Base-by-base conservation (phyloP, 1,140 invertebrate genomes). In the Cheumatopsyche charites region DNA sequence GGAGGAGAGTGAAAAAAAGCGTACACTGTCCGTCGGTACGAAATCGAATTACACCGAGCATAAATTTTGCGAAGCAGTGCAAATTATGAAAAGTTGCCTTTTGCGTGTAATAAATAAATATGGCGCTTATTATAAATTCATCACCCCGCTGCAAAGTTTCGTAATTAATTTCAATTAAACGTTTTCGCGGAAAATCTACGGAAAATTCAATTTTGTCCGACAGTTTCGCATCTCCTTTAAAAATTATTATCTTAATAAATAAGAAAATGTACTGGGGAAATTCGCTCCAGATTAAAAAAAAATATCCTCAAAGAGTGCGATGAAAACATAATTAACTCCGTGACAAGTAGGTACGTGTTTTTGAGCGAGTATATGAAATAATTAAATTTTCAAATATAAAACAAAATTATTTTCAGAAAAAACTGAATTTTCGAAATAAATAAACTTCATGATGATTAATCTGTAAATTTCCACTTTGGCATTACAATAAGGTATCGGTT, bases 131-230 rank as follows among this genome's bases (percentile, higher is more conserved):
- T 58, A 58, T 58, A 58, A 58, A 58, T 58, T 58, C 55, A 58
- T 58, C 55, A 58, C 55, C 55, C 21, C 23, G 55, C 3, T 58
- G 13, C 7, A 58, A 58, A 58, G 55, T 58, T 58, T 58, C 55
- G 55, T 58, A 58, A 58, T 58, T 58, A 58, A 58, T 58, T 58
- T 58, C 55, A 58, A 58, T 58, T 58, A 58, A 26, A 58, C 55
- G 55, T 58, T 58, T 26, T 58, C 55, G 55, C 21, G 23, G 21
- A 23, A 58, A 25, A 58, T 58, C 55, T 25, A 58, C 19, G 55
- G 55, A 25, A 23, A 26, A 25, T 25, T 58, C 55, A 26, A 58
- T 58, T 58, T 58, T 25, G 9, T 36, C 29, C 9, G 29, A 36
- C 29, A 36, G 29, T 36, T 36, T 36, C 29, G 29, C 29, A 36